Evolutionary conservation across 2,113 vertebrate species (phyloP).

Genomic region (Tamias sibiricus): DNA sequence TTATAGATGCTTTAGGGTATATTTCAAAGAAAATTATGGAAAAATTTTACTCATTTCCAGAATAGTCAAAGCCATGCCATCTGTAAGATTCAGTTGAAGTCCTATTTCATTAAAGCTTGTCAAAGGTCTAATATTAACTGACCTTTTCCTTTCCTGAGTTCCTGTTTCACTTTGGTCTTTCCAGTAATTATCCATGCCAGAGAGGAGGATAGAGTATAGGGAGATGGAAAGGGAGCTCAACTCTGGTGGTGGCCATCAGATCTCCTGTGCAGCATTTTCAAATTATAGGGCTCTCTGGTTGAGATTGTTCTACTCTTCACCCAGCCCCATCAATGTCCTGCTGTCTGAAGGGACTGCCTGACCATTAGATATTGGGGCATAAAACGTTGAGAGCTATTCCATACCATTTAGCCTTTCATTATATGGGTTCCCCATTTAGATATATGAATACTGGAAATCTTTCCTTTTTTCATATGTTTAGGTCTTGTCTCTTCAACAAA

Average conservation of each 20-base stretch:
- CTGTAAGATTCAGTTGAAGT: neutral
- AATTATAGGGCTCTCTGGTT: accelerated
- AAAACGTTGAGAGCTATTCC: neutral
- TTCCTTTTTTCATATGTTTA: neutral
- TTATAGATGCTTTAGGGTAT: neutral
- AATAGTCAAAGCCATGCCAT: neutral
- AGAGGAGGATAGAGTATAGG: neutral
- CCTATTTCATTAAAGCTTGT: neutral
- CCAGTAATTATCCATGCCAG: neutral
- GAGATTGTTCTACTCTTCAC: neutral
- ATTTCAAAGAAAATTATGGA: neutral
- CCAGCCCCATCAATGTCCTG: neutral
- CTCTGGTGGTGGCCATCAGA: accelerated
- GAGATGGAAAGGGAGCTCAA: neutral
- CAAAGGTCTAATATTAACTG: neutral
- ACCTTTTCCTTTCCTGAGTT: neutral
- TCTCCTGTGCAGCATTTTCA: neutral
- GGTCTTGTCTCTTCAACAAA: neutral
- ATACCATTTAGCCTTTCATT: neutral
- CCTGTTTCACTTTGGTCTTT: neutral
- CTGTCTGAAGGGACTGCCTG: neutral
- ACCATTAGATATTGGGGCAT: neutral
- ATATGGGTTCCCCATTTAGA: neutral
- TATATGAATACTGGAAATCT: neutral
- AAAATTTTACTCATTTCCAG: neutral